Base-by-base conservation (phyloP, 1,140 invertebrate genomes). In the Drosophila kurseongensis region DNA sequence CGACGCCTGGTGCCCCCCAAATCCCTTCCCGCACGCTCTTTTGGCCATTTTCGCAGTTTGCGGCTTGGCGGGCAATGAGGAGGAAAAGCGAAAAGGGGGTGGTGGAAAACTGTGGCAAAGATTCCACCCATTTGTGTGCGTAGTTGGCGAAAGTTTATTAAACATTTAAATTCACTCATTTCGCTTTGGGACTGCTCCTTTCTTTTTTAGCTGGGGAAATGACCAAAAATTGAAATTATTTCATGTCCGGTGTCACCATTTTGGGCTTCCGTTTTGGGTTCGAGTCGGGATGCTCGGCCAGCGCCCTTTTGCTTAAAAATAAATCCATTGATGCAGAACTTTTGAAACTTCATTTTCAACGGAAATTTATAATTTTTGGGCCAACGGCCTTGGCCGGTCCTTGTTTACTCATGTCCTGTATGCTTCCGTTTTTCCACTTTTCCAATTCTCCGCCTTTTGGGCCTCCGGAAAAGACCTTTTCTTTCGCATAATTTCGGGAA, bases 141-240 rank as follows among this genome's bases (percentile, higher is more conserved):
- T 71, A 71, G 65, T 69, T 71, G 67, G 42, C 60, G 79, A 89
- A 89, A 89, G 72, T 89, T 88, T 88, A 83, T 88, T 89, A 83
- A 89, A 86, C 78, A 80, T 89, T 89, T 89, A 88, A 89, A 89
- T 89, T 89, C 84, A 77, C 73, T 80, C 79, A 82, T 83, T 80
- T 59, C 56, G 41, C 69, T 68, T 88, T 75, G 65, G 47, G 61
- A 42, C 47, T 52, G 65, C 79, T 74, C 66, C 48, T 32, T 55
- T 41, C 48, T 40, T 77, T 67, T 83, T 79, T 27, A 51, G 65
- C 65, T 38, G 47, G 66, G 80, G 76, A 88, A 88, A 88, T 84
- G 80, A 63, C 80, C 81, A 72, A 89, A 86, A 89, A 89, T 89
- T 89, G 77, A 89, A 89, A 84, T 89, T 89, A 89, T 89, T 89